Evolutionary conservation across 2,888 invertebrate genomes (phyloP).

Genomic region (Tanytarsus gracilentus): DNA sequence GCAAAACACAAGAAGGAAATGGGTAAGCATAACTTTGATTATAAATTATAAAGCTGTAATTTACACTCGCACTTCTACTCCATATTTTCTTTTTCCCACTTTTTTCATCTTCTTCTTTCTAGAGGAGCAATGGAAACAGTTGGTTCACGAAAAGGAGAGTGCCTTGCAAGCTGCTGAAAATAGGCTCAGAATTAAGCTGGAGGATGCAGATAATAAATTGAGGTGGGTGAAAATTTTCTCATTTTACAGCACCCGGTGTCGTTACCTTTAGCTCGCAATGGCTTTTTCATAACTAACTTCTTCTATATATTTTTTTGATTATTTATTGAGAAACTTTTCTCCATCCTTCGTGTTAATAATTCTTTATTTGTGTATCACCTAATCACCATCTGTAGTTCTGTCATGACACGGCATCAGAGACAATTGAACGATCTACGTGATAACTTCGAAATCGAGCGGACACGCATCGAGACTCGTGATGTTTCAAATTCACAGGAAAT

Average conservation of each 20-base stretch:
- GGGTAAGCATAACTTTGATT: conserved; percentile 44
- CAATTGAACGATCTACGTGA: conserved; percentile 41
- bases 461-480: conserved; percentile 42
- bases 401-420: conserved; percentile 43
- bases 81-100: conserved; percentile 32
- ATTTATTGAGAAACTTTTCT: conserved; percentile 30
- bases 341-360: conserved; percentile 15
- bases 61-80: neutral
- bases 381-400: conserved; percentile 39
- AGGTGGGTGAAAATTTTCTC: conserved; percentile 40
- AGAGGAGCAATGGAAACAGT: conserved; percentile 49
- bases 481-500: conserved; percentile 48
- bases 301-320: neutral
- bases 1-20: conserved; percentile 57
- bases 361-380: neutral
- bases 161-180: conserved; percentile 47
- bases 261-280: no score
- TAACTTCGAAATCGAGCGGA: conserved; percentile 41
- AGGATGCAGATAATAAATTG: conserved; percentile 42
- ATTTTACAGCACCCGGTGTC: conserved; percentile 31
- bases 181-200: conserved; percentile 44
- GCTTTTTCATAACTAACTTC: no score
- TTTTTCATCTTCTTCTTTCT: conserved; percentile 15
- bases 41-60: neutral
- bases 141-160: conserved; percentile 49